Evolutionary conservation across 2,113 vertebrate species (phyloP).

Genomic region (Merops nubicus): DNA sequence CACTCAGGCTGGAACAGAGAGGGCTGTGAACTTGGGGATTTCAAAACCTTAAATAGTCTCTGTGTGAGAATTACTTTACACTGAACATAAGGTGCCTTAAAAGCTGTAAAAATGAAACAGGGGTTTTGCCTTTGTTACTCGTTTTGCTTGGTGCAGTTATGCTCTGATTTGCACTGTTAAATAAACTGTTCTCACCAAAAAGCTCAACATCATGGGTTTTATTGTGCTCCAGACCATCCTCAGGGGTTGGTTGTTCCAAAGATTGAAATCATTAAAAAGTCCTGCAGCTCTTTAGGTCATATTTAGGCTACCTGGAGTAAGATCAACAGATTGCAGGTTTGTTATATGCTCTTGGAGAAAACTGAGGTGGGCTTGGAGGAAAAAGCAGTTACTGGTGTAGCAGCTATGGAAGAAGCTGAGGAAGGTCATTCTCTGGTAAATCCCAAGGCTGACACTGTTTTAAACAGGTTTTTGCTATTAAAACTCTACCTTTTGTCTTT

Average conservation of each 20-base stretch:
- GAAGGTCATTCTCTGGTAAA: background rate
- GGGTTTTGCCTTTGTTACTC: background rate
- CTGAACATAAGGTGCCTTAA: background rate
- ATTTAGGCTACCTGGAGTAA: background rate
- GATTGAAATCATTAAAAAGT: background rate
- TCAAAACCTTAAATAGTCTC: background rate
- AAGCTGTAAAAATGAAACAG: background rate
- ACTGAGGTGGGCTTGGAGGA: background rate
- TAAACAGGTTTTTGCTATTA: background rate
- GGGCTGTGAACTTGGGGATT: background rate
- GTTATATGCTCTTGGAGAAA: background rate
- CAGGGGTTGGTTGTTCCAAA: background rate
- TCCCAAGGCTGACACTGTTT: background rate
- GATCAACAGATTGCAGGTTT: background rate
- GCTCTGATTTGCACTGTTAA: background rate
- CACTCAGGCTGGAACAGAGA: background rate
- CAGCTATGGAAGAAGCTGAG: background rate
- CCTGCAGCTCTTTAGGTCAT: background rate
- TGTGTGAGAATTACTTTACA: background rate
- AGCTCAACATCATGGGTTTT: background rate
- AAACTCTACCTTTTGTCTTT: background rate
- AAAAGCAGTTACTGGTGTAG: background rate
- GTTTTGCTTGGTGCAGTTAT: background rate
- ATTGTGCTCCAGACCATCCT: background rate
- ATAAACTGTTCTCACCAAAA: background rate